Percentiles rank a stretch among this genome's conserved stretches.
These are phyloP conservation scores for Acanthopagrus latus DNA, from an alignment of 2,797 vertebrate species.

Conservation along the genomic window DNA sequence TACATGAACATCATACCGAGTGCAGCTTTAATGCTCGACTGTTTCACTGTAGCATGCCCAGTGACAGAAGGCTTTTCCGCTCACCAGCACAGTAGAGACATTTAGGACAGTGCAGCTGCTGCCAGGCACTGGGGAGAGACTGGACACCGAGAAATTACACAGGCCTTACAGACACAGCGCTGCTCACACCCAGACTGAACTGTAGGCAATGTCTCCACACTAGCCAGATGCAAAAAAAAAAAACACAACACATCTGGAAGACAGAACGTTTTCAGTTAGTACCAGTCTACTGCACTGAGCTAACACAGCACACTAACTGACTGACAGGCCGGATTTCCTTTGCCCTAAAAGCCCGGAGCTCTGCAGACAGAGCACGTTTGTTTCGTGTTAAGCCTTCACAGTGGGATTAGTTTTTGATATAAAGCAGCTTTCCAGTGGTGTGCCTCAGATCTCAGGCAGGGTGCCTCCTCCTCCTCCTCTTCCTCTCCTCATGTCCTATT, in stretches of 20 bases:
- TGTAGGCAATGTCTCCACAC: no score
- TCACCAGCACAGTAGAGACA: slow-evolving; percentile 52
- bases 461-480: neutral
- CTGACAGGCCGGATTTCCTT: neutral
- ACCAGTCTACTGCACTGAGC: slow-evolving; percentile 1
- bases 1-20: neutral
- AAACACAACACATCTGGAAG: no score
- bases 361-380: neutral
- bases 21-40: slow-evolving; percentile 12
- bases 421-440: slow-evolving; percentile 3
- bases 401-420: slow-evolving; percentile 2
- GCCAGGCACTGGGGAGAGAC: slow-evolving; percentile 51
- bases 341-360: neutral
- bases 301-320: neutral
- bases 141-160: slow-evolving; percentile 28
- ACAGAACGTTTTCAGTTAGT: no score
- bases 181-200: neutral
- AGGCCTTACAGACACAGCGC: slow-evolving; percentile 15
- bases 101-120: slow-evolving; percentile 35
- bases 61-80: slow-evolving; percentile 28
- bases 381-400: neutral
- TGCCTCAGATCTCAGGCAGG: neutral
- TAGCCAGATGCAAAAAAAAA: neutral
- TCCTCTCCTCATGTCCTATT: slow-evolving; percentile 1
- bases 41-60: slow-evolving; percentile 36